These are phyloP conservation scores for Drosophila bocki DNA, from an alignment of 1,140 invertebrate genomes.

Conservation along the genomic window DNA sequence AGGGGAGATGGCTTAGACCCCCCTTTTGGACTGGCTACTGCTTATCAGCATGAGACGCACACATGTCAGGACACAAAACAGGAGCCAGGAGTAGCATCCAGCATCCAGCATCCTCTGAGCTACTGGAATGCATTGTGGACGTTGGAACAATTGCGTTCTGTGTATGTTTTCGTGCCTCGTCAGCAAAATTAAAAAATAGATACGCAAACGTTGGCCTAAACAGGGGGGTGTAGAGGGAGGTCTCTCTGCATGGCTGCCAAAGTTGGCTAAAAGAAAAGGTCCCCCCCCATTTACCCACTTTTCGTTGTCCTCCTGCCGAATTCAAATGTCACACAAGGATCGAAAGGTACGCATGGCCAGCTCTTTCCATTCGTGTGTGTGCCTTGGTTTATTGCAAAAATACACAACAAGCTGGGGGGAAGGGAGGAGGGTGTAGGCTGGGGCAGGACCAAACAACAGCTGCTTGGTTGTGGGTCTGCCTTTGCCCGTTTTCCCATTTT, in stretches of 20 bases:
- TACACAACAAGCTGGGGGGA: constrained; percentile 43
- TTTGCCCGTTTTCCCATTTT: constrained; percentile 6
- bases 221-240: background rate
- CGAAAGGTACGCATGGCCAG: constrained; percentile 81
- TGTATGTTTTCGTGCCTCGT: constrained; percentile 82
- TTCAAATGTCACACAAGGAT: constrained; percentile 83
- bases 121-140: constrained; percentile 78
- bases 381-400: constrained; percentile 74
- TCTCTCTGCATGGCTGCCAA: constrained; percentile 7
- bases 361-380: background rate
- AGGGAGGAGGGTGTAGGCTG: background rate
- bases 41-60: constrained; percentile 82
- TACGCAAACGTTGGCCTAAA: constrained; percentile 58
- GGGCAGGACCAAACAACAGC: constrained; percentile 64
- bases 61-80: constrained; percentile 65
- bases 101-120: constrained; percentile 23
- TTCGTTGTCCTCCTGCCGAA: constrained; percentile 53
- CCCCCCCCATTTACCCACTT: background rate
- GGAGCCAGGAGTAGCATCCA: constrained; percentile 14
- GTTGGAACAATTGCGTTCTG: constrained; percentile 80
- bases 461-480: constrained; percentile 48
- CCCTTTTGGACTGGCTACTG: constrained; percentile 35
- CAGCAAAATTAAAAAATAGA: constrained; percentile 84
- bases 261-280: constrained; percentile 74
- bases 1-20: background rate